Percentiles rank a stretch among this genome's conserved stretches.
These are phyloP conservation scores for Oriolus oriolus DNA, from an alignment of 2,113 vertebrate genomes.

Conservation along the genomic window DNA sequence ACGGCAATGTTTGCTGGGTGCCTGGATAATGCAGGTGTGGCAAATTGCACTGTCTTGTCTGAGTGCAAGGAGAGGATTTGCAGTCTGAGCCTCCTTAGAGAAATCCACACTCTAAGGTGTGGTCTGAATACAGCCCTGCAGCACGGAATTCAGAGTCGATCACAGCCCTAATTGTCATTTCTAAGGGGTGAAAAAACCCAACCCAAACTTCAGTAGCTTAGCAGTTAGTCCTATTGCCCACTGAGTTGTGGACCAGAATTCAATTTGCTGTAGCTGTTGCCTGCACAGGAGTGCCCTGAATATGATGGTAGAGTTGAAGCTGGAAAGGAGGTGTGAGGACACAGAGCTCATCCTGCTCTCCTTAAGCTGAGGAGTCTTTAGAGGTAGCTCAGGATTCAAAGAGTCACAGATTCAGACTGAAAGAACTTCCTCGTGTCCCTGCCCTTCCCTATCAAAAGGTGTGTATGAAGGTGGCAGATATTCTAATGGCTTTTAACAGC, in stretches of 20 bases:
- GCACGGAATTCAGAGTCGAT: neutral
- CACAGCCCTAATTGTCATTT: neutral
- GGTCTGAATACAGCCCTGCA: neutral
- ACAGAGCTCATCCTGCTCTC: neutral
- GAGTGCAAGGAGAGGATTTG: neutral
- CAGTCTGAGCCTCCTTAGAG: neutral
- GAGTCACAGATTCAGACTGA: neutral
- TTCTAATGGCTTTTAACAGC: neutral
- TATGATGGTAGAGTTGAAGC: neutral
- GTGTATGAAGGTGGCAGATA: neutral
- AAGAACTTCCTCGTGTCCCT: neutral
- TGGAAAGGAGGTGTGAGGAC: neutral
- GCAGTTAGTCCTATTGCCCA: neutral
- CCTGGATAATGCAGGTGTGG: neutral
- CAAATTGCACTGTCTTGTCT: neutral
- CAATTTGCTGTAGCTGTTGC: neutral
- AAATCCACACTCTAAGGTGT: accelerated
- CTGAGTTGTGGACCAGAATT: neutral
- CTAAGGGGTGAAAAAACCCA: neutral
- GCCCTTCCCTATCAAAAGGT: neutral
- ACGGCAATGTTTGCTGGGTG: neutral
- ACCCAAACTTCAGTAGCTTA: neutral
- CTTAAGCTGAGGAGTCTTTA: neutral
- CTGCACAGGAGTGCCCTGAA: neutral
- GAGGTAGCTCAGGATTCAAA: neutral